Evolutionary conservation across 2,797 vertebrate genomes (phyloP).

Genomic region (Okamejei kenojei): DNA sequence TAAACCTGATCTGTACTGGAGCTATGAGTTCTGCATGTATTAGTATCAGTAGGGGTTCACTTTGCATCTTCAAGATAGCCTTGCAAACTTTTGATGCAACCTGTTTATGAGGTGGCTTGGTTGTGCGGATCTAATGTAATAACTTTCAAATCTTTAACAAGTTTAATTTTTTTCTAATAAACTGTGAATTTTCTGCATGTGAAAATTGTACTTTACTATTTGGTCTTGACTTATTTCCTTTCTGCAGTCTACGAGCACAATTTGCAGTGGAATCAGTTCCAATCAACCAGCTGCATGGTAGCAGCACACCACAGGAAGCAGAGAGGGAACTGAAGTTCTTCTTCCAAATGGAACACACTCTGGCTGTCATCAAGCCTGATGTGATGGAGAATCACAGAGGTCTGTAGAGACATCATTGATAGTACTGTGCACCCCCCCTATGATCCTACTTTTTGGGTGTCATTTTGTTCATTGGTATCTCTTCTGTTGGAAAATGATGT

Average conservation of each 20-base stretch:
- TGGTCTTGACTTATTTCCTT: neutral
- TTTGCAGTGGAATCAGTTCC: constrained; percentile 55
- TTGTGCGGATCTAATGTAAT: neutral
- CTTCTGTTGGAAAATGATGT: too few species aligned
- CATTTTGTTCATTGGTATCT: too few species aligned
- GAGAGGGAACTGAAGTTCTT: constrained; percentile 71
- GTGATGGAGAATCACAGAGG: constrained; percentile 67
- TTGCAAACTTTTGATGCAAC: too few species aligned
- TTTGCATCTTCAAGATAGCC: neutral
- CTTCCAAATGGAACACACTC: constrained; percentile 73
- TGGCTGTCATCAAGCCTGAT: constrained; percentile 83
- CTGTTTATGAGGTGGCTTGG: neutral
- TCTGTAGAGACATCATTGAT: constrained; percentile 43
- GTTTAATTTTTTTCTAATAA: neutral
- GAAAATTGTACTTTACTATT: neutral
- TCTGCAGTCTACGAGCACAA: constrained; percentile 63
- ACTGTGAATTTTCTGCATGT: neutral
- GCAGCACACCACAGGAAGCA: constrained; percentile 57
- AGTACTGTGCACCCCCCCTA: too few species aligned
- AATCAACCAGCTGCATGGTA: constrained; percentile 79
- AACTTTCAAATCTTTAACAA: neutral
- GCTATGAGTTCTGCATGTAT: neutral
- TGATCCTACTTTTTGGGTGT: too few species aligned
- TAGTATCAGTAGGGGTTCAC: neutral
- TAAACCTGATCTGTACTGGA: neutral